phyloP scores from a whole-genome alignment of 2,113 vertebrate genomes.

The Strix aluco region DNA sequence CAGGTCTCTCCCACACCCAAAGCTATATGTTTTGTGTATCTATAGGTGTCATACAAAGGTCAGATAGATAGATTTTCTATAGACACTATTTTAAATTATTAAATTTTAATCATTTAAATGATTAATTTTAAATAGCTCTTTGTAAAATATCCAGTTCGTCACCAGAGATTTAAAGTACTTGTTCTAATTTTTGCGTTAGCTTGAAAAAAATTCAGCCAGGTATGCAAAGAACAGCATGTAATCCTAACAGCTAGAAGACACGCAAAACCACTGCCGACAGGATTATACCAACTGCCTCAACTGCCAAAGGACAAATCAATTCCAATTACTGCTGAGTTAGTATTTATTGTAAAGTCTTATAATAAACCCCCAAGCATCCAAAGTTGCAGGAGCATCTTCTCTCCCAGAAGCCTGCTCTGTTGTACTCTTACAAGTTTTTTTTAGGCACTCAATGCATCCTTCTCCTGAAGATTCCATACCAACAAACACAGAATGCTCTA shows the following conservation, averaged over 20 bases:
- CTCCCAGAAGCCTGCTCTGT: not conserved
- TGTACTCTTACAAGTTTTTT: not conserved
- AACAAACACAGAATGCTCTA: not conserved
- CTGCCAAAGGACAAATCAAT: not conserved
- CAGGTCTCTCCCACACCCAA: not conserved
- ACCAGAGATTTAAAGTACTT: not conserved
- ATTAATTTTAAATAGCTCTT: not conserved
- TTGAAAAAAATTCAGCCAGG: not conserved
- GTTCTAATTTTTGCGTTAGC: not conserved
- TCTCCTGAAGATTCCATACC: not conserved
- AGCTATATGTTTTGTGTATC: not conserved
- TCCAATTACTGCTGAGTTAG: not conserved
- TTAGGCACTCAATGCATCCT: not conserved
- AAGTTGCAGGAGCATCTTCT: not conserved
- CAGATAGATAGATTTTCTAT: not conserved
- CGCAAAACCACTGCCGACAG: not conserved
- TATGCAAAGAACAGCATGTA: not conserved
- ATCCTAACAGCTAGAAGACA: not conserved
- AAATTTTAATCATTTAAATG: too few species aligned
- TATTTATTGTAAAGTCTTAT: not conserved
- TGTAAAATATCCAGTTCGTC: not conserved
- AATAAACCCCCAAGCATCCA: not conserved
- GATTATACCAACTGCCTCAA: not conserved
- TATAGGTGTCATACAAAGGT: rapidly evolving
- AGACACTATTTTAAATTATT: not conserved